phyloP scores from a whole-genome alignment of 2,888 invertebrate species.

The Brachyopa scutellaris region DNA sequence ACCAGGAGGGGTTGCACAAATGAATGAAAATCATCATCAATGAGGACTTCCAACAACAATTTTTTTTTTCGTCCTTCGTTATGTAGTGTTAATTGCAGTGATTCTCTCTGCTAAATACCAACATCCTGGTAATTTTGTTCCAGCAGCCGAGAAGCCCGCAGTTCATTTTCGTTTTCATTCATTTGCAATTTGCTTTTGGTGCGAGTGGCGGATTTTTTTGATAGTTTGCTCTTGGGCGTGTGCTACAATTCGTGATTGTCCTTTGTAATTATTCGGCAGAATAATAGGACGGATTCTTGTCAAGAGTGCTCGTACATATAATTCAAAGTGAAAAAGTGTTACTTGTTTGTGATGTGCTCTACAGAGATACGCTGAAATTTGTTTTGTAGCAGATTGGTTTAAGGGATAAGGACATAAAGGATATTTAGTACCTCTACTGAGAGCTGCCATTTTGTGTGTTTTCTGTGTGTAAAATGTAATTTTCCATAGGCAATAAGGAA shows the following conservation, averaged over 20 bases:
- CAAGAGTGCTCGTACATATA: no score
- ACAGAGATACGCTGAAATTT: not conserved
- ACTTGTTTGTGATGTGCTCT: not conserved
- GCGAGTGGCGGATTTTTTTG: constrained; percentile 62
- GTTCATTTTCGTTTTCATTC: constrained; percentile 71
- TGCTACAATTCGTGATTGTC: no score
- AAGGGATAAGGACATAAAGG: constrained; percentile 54
- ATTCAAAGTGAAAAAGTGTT: not conserved
- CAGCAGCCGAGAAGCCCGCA: constrained; percentile 42
- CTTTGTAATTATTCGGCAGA: no score
- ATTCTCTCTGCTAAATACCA: constrained; percentile 73
- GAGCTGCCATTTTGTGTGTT: constrained; percentile 62
- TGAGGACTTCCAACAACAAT: constrained; percentile 48
- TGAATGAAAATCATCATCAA: constrained; percentile 71
- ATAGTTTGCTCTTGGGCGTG: constrained; percentile 13
- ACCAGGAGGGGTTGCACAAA: constrained; percentile 58
- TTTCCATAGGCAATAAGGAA: constrained; percentile 64
- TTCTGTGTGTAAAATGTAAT: constrained; percentile 62
- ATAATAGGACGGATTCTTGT: no score
- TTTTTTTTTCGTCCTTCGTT: constrained; percentile 58
- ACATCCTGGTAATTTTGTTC: constrained; percentile 71
- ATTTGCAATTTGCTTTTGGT: constrained; percentile 71
- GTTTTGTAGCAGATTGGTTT: constrained; percentile 14
- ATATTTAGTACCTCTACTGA: constrained; percentile 36
- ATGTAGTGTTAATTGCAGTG: constrained; percentile 73